phyloP scores from a whole-genome alignment of 1,140 invertebrate genomes.

The Scylla paramamosain region DNA sequence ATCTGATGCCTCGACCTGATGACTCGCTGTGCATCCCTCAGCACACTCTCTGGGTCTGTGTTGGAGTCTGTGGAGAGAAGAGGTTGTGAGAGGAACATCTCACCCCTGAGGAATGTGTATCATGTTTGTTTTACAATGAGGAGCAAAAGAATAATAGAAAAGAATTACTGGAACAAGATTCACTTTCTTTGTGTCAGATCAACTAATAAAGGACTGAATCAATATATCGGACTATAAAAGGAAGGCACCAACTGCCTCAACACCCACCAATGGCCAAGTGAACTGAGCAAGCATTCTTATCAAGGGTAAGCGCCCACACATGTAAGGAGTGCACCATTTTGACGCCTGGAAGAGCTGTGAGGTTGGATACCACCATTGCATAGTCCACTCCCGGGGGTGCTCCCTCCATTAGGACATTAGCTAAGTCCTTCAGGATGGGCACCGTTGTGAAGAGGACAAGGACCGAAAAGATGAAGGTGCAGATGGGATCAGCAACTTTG shows the following conservation, averaged over 20 bases:
- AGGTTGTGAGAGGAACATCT: not conserved
- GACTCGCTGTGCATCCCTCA: conserved; percentile 90
- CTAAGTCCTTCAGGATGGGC: conserved; percentile 87
- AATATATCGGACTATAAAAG: too few relatives aligned
- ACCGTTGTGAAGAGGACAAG: conserved; percentile 91
- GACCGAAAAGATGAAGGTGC: conserved; percentile 92
- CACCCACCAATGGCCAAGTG: conserved; percentile 87
- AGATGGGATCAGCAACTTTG: conserved; percentile 92
- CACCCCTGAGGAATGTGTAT: not conserved
- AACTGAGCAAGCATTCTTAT: conserved; percentile 86
- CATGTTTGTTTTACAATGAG: not conserved
- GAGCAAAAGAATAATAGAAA: too few relatives aligned
- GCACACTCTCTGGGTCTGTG: conserved; percentile 86
- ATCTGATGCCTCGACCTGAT: conserved; percentile 95
- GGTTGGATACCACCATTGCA: conserved; percentile 79
- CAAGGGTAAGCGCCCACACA: conserved; percentile 89
- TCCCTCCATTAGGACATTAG: conserved; percentile 90
- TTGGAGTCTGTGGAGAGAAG: conserved; percentile 83
- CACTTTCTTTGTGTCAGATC: too few relatives aligned
- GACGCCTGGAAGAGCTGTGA: conserved; percentile 85
- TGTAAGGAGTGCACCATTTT: conserved; percentile 89
- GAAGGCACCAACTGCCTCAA: too few relatives aligned
- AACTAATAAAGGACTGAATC: too few relatives aligned
- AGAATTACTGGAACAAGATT: too few relatives aligned
- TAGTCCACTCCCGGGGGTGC: conserved; percentile 85